Evolutionary conservation across 2,888 invertebrate species (phyloP).

Genomic region (Eledona agricola): DNA sequence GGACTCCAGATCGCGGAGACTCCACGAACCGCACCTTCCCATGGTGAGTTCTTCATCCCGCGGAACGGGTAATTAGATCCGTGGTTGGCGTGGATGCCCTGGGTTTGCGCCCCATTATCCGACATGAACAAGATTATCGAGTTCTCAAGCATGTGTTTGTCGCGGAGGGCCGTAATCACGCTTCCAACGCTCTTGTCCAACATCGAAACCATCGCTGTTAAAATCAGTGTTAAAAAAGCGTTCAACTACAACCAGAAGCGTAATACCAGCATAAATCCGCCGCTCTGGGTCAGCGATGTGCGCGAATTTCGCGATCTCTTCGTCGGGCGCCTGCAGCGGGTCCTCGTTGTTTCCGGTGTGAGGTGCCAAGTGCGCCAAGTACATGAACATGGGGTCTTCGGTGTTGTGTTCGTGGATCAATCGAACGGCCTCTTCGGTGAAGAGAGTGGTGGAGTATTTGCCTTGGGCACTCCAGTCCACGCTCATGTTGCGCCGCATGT

Average conservation of each 20-base stretch:
- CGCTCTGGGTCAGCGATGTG: constrained; percentile 74
- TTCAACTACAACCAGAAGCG: not conserved
- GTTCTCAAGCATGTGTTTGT: constrained; percentile 78
- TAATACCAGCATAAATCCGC: constrained; percentile 73
- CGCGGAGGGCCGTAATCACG: constrained; percentile 74
- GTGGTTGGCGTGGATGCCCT: constrained; percentile 76
- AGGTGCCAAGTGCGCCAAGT: constrained; percentile 74
- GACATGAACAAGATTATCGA: constrained; percentile 87
- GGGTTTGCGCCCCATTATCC: constrained; percentile 87
- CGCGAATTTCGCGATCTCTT: constrained; percentile 72
- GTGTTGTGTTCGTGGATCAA: constrained; percentile 67
- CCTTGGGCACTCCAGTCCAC: constrained; percentile 67
- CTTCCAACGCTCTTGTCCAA: constrained; percentile 88
- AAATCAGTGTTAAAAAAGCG: not conserved
- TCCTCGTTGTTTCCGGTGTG: constrained; percentile 72
- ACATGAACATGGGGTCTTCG: constrained; percentile 71
- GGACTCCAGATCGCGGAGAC: constrained; percentile 75
- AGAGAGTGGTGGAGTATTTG: constrained; percentile 73
- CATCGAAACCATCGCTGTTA: constrained; percentile 89
- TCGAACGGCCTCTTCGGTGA: constrained; percentile 71
- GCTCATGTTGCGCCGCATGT: constrained; percentile 69
- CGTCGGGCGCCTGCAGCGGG: constrained; percentile 77
- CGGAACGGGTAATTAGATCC: constrained; percentile 83
- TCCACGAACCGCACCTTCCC: constrained; percentile 76
- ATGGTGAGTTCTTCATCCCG: constrained; percentile 76